Evolutionary conservation across 2,797 vertebrate genomes (phyloP), one percentile per base, ranked within the genome.

Genomic region (Ambastaia sidthimunki): DNA sequence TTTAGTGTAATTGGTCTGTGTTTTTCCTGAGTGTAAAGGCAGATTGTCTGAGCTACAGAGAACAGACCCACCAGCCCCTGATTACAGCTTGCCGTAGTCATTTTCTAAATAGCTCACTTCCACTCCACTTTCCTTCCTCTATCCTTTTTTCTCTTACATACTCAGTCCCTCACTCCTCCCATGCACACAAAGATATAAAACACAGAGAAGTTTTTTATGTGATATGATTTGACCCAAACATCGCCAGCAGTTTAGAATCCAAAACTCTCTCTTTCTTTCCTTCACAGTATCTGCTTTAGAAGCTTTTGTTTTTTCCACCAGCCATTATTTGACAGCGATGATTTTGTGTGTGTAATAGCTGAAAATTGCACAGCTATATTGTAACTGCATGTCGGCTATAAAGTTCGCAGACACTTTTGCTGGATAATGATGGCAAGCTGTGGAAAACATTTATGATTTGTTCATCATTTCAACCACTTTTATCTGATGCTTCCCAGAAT

Each of bases 1-100:
- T 85, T 83, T 71, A 81, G 79, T 82, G 76, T 82, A 85, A 85
- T 83, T 85, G 82, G 84, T 57, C 52, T 70, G 75, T 84, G 78
- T 73, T 54, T 80, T 65, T 83, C 71, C 79, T 80, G 72, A 74
- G 48, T 44, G 34, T 80, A 71, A 80, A 76, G 73, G 76, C 34
- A 57, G 62, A 71, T 80, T 74, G 76, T 80, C 76, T 79, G 68
- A 78, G 62, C 79, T 73, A 70, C 37, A 37, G 52, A 67, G 73
- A 76, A 71, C 60, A 69, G 70, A 54, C 74, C 76, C 76, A 68
- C 81, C 81, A 81, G 69, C 52, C 65, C 34, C 65, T 85, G 81
- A 85, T 85, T 82, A 84, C 41, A 74, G 80, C 75, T 78, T 63
- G 54, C 74, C 41, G 16, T 76, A 71, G 71, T 82, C 52, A 82